A percentile compares a stretch with the other conserved stretches of the same genome.
These are phyloP conservation scores for Drosophila pruinosa DNA, from an alignment of 1,140 invertebrate genomes.

Conservation along the genomic window DNA sequence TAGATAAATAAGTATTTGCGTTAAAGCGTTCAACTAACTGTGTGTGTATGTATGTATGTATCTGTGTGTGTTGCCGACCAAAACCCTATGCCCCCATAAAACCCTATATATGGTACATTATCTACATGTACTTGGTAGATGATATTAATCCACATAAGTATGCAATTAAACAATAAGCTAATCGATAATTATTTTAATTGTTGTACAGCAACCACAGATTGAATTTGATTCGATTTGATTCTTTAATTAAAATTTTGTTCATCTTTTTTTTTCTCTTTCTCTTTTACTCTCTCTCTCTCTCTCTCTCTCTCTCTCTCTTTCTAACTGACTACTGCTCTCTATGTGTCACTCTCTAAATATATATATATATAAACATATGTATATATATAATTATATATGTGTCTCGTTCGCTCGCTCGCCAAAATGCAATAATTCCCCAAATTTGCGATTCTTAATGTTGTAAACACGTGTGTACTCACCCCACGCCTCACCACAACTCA, in stretches of 20 bases:
- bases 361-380: slow-evolving; percentile 21
- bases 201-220: slow-evolving; percentile 47
- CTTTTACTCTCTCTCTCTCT: slow-evolving; percentile 40
- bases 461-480: slow-evolving; percentile 24
- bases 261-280: slow-evolving; percentile 40
- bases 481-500: neutral
- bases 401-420: slow-evolving; percentile 6
- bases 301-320: slow-evolving; percentile 36
- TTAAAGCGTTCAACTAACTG: neutral
- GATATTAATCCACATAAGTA: neutral
- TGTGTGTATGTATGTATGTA: slow-evolving; percentile 4
- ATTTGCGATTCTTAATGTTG: slow-evolving; percentile 39
- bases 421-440: slow-evolving; percentile 7
- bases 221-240: slow-evolving; percentile 45
- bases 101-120: neutral
- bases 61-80: too few species aligned
- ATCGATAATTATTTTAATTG: slow-evolving; percentile 27
- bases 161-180: slow-evolving; percentile 26
- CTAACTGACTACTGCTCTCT: slow-evolving; percentile 21
- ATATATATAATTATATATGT: neutral
- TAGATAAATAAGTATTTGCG: slow-evolving; percentile 1
- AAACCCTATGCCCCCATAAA: too few species aligned
- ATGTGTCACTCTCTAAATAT: slow-evolving; percentile 8
- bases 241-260: slow-evolving; percentile 62
- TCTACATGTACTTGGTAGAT: too few species aligned